These are phyloP conservation scores for Synergus umbraculus DNA, from an alignment of 2,888 invertebrate genomes.

Conservation along the genomic window DNA sequence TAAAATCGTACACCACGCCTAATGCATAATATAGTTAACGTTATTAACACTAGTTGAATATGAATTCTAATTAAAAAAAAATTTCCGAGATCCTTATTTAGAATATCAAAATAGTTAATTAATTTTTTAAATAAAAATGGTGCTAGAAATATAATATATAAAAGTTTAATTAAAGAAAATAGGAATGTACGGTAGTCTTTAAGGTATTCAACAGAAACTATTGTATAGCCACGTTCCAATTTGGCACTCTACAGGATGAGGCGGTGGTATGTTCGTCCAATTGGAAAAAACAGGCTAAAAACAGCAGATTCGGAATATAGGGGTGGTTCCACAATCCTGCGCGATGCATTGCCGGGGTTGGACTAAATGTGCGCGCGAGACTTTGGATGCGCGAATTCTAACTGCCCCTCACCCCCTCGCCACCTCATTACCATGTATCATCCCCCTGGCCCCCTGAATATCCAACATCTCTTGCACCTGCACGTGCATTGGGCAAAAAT, in stretches of 20 bases:
- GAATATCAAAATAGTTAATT: not conserved
- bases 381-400: constrained; percentile 66
- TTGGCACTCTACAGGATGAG: constrained; percentile 26
- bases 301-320: constrained; percentile 65
- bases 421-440: constrained; percentile 53
- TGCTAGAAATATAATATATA: not conserved
- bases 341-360: constrained; percentile 65
- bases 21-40: constrained; percentile 3
- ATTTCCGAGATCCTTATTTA: no score
- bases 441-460: constrained; percentile 50
- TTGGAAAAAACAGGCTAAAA: constrained; percentile 71
- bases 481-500: constrained; percentile 65
- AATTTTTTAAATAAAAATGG: not conserved
- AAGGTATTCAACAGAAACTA: not conserved
- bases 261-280: constrained; percentile 64
- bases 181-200: no score
- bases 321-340: constrained; percentile 74
- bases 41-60: not conserved
- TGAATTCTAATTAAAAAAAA: not conserved
- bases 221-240: constrained; percentile 2
- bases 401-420: constrained; percentile 43
- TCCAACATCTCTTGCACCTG: constrained; percentile 57
- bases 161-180: no score
- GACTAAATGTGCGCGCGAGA: constrained; percentile 72
- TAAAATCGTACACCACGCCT: constrained; percentile 5